Conservation (phyloP, 2,797 vertebrate genomes). For the Remorina albescens region DNA sequence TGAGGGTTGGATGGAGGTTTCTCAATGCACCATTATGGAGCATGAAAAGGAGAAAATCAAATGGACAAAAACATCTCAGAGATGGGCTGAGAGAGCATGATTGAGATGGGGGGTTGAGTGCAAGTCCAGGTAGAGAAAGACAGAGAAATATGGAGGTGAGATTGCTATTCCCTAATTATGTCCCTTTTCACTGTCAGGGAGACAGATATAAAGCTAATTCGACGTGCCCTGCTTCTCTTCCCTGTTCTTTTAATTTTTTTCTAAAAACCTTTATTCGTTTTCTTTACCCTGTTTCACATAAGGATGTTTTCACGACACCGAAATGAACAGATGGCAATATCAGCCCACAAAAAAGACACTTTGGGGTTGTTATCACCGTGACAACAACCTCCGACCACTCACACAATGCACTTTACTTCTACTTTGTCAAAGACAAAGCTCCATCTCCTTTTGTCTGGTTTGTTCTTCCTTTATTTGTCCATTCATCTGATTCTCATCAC, state of each 20-base stretch:
- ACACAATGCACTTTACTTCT: constrained; percentile 30
- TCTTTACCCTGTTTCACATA: constrained; percentile 57
- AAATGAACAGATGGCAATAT: constrained; percentile 71
- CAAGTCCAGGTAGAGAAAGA: constrained; percentile 66
- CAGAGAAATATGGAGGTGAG: constrained; percentile 58
- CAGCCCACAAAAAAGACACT: constrained; percentile 61
- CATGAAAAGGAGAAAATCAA: constrained; percentile 79
- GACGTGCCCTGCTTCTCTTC: constrained; percentile 61
- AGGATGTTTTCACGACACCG: constrained; percentile 55
- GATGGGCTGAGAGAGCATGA: constrained; percentile 58
- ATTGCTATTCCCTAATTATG: constrained; percentile 77
- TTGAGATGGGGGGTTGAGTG: constrained; percentile 64
- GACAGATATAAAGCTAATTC: constrained; percentile 72
- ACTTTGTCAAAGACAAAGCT: constrained; percentile 32
- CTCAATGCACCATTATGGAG: constrained; percentile 77
- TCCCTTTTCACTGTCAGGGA: constrained; percentile 69
- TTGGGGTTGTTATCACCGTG: constrained; percentile 51
- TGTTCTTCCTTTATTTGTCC: constrained; percentile 18
- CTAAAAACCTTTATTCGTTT: constrained; percentile 59
- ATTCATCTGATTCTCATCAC: constrained; percentile 23
- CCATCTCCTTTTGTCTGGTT: constrained; percentile 22
- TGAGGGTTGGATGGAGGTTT: constrained; percentile 69
- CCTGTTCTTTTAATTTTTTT: constrained; percentile 25
- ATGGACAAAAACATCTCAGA: constrained; percentile 69
- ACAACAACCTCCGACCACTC: constrained; percentile 47